These are phyloP conservation scores for Noctua comes DNA, from an alignment of 2,888 invertebrate species.

Conservation along the genomic window DNA sequence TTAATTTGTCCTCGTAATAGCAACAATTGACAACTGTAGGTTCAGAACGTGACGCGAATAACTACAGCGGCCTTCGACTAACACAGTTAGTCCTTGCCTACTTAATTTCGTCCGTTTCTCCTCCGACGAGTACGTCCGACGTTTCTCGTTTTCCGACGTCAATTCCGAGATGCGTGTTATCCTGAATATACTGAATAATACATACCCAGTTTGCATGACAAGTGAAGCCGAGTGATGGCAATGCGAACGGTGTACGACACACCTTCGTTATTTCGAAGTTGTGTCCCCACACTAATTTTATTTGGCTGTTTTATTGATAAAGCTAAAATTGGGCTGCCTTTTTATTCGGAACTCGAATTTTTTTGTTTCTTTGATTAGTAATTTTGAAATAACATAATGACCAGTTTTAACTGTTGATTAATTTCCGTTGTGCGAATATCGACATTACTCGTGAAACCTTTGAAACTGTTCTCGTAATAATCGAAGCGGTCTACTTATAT, in stretches of 20 bases:
- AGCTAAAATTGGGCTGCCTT: constrained; percentile 6
- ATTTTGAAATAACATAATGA: not conserved
- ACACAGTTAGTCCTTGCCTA: constrained; percentile 52
- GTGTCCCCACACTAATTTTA: constrained; percentile 39
- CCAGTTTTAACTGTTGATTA: constrained; percentile 14
- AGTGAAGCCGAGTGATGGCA: constrained; percentile 65
- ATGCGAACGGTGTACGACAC: constrained; percentile 38
- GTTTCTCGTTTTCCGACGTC: constrained; percentile 72
- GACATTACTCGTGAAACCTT: constrained; percentile 22
- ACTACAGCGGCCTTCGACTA: constrained; percentile 27
- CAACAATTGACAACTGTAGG: constrained; percentile 63
- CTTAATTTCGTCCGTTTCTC: constrained; percentile 55
- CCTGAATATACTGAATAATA: constrained; percentile 74
- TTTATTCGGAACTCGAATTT: not conserved
- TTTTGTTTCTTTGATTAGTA: not conserved
- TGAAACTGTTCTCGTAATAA: constrained; percentile 49
- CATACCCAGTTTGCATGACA: constrained; percentile 77
- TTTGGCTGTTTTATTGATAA: constrained; percentile 24
- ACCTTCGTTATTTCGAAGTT: constrained; percentile 34
- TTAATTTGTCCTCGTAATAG: constrained; percentile 60
- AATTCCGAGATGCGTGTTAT: constrained; percentile 71
- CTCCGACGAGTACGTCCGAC: constrained; percentile 33
- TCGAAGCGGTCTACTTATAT: constrained; percentile 62
- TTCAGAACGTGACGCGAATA: constrained; percentile 60
- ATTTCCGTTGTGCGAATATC: constrained; percentile 23